Conservation (phyloP, 2,113 vertebrate species). For the Alaudala cheleensis region DNA sequence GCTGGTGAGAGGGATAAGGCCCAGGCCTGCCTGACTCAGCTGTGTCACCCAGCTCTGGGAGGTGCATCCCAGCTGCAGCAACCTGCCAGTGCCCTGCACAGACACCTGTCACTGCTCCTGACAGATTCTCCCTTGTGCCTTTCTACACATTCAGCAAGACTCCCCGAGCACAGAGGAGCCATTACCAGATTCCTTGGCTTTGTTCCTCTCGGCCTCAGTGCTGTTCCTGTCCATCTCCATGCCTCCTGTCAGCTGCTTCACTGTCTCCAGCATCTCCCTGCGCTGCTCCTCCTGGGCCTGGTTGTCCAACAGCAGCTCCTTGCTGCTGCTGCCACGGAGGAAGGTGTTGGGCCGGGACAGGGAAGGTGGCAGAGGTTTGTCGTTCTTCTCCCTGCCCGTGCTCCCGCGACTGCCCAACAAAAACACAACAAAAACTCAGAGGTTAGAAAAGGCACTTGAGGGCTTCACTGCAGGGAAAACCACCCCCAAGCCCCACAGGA, state of each 20-base stretch:
- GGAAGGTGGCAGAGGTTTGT: slow-evolving; percentile 81
- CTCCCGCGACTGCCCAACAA: slow-evolving; percentile 77
- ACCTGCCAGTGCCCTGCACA: not conserved
- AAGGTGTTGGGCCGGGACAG: slow-evolving; percentile 77
- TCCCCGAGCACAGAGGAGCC: accelerated
- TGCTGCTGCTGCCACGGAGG: slow-evolving; percentile 81
- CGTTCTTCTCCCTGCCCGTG: slow-evolving; percentile 85
- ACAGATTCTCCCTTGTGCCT: not conserved
- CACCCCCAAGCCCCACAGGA: not conserved
- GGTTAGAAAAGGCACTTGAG: accelerated
- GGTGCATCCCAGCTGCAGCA: not conserved
- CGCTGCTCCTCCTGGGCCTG: slow-evolving; percentile 81
- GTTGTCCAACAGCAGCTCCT: slow-evolving; percentile 86
- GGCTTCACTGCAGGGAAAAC: not conserved
- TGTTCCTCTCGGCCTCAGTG: slow-evolving; percentile 71
- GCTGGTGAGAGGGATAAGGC: accelerated
- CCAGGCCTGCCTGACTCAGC: not conserved
- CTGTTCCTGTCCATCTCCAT: slow-evolving; percentile 79
- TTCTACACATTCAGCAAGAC: not conserved
- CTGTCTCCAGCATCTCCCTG: slow-evolving; percentile 81
- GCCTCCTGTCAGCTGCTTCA: slow-evolving; percentile 79
- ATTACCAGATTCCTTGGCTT: slow-evolving; percentile 81
- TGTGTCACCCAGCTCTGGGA: not conserved
- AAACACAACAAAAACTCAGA: accelerated
- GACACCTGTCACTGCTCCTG: not conserved